Base-by-base conservation (phyloP, 1,140 invertebrate species). In the Euwallacea fornicatus region DNA sequence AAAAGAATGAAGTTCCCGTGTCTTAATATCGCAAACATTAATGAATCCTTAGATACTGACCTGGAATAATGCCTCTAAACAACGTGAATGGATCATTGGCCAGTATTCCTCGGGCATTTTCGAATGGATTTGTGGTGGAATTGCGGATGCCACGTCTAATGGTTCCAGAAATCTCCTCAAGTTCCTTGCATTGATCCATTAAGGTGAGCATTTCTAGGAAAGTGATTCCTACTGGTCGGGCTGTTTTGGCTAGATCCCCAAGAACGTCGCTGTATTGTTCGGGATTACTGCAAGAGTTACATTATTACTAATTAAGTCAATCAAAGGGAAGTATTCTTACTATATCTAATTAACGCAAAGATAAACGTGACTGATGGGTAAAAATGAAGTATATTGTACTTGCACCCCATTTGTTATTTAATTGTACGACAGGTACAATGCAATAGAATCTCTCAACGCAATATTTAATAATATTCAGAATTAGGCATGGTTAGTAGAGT, bases 41-140 rank as follows among this genome's bases (percentile, higher is more conserved):
- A 33, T 33, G 21, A 33, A 33, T 4, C 21, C 21, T 33, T 33
- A 33, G 21, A 33, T 13, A 69, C 58, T 79, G 78, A 91, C 91
- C 91, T 81, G 91, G 91, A 78, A 92, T 84, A 75, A 93, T 92
- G 42, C 91, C 91, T 76, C 86, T 90, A 13, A 92, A 82, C 67
- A 92, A 77, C 16, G 88, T 86, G n/a, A 90, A 83, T 10, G 88
- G 87, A 77, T 86, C 89, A 55, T 86, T 85, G 6, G 86, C 84
- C 10, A 86, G 78, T 42, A 84, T 80, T 7, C 83, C 83, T 65
- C 81, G 82, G n/a, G 42, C 80, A 76, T 70, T 80, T 73, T 73
- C 81, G 76, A 55, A 81, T 78, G 73, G 62, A 8, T 47, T 54
- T n/a, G 68, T 63, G 8, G 73, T 73, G 33, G 63, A 66, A 53